Evolutionary conservation across 2,797 vertebrate genomes (phyloP).

Genomic region (Anniella stebbinsi): DNA sequence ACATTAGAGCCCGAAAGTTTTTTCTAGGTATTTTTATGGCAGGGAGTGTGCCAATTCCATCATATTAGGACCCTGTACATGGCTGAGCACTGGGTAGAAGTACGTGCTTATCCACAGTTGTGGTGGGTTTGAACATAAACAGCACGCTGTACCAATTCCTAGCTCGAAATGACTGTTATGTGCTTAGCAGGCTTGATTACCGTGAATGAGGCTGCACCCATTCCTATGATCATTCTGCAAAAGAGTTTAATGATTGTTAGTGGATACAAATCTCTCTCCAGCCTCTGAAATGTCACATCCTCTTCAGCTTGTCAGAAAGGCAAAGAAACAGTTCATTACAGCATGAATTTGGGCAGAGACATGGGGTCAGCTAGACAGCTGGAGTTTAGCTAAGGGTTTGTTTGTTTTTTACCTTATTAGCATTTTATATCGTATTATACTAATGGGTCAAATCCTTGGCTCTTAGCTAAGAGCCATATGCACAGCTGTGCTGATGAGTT

Average conservation of each 20-base stretch:
- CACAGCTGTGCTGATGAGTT: neutral
- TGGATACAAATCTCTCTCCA: neutral
- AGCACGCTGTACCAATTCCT: slow-evolving; percentile 1
- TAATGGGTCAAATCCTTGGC: neutral
- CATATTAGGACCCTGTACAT: neutral
- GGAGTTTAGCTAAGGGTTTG: neutral
- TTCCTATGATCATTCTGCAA: neutral
- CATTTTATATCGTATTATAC: neutral
- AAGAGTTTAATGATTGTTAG: neutral
- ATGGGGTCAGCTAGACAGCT: neutral
- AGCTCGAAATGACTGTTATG: neutral
- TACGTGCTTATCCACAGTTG: neutral
- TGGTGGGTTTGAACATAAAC: neutral
- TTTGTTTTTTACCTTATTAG: neutral
- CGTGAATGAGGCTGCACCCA: neutral
- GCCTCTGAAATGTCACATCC: neutral
- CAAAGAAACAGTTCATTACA: neutral
- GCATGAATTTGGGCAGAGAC: neutral
- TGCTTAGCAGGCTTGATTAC: neutral
- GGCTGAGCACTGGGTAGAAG: neutral
- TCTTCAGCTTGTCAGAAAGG: neutral
- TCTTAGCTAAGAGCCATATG: accelerated
- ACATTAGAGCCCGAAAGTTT: neutral
- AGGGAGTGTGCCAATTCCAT: neutral
- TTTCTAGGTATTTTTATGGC: neutral